A percentile compares a stretch with the other conserved stretches of the same genome.
Evolutionary conservation across 2,113 vertebrate genomes (phyloP).

Genomic region (Sarotherodon lohbergeri): DNA sequence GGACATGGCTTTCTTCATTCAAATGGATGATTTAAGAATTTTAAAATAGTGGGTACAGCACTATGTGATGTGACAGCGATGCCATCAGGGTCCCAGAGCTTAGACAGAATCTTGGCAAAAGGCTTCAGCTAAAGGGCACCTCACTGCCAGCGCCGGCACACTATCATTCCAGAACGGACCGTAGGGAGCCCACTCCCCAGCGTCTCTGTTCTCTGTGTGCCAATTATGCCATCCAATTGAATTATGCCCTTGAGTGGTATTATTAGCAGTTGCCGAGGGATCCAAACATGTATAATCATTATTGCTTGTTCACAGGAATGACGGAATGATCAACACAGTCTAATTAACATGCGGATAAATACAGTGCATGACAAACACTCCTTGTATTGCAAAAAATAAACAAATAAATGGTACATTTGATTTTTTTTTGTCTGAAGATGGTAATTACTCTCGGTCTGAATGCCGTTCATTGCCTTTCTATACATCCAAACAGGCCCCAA

Average conservation of each 20-base stretch:
- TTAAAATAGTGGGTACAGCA: background rate
- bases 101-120: constrained; percentile 44
- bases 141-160: constrained; percentile 32
- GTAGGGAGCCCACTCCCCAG: constrained; percentile 22
- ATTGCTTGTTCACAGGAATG: constrained; percentile 33
- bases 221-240: constrained; percentile 57
- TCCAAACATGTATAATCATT: constrained; percentile 60
- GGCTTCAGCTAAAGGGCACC: constrained; percentile 24
- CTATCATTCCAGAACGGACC: constrained; percentile 18
- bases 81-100: constrained; percentile 1
- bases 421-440: background rate
- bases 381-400: background rate
- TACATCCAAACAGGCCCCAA: background rate
- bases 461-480: background rate
- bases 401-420: background rate
- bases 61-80: constrained; percentile 14
- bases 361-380: background rate
- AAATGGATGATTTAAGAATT: background rate
- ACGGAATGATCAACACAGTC: constrained; percentile 30
- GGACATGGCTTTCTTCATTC: background rate
- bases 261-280: constrained; percentile 49
- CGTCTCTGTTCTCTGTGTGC: constrained; percentile 38
- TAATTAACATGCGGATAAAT: constrained; percentile 42
- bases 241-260: constrained; percentile 55
- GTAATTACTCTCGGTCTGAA: background rate